Conservation (phyloP, 2,113 vertebrate species). For the Redunca redunca region DNA sequence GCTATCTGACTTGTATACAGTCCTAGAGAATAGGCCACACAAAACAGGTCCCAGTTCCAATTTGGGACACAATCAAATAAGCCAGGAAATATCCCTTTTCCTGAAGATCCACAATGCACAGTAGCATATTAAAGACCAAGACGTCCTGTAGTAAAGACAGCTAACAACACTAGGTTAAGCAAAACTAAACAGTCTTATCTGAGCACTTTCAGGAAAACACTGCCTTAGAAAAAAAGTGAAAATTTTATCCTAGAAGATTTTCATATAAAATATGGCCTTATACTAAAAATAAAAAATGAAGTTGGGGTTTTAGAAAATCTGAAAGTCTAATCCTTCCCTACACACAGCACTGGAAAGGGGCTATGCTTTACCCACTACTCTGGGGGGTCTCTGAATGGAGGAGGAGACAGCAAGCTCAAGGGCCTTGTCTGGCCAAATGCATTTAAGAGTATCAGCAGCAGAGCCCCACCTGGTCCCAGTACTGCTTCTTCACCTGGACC, state of each 20-base stretch:
- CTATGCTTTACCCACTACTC: background rate
- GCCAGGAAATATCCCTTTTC: background rate
- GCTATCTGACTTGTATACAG: background rate
- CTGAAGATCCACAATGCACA: background rate
- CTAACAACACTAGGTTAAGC: background rate
- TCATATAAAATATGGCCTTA: background rate
- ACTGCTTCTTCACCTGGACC: background rate
- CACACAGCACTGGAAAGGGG: background rate
- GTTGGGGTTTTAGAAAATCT: background rate
- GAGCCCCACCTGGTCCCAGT: background rate
- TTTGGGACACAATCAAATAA: background rate
- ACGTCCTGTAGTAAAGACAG: background rate
- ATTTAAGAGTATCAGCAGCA: background rate
- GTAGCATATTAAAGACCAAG: background rate
- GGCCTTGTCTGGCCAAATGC: background rate
- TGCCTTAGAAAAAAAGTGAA: background rate
- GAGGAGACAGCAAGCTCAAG: background rate
- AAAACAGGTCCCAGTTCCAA: background rate
- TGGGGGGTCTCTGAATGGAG: background rate
- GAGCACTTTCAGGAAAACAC: background rate
- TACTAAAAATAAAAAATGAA: slow-evolving; percentile 18
- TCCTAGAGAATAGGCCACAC: background rate
- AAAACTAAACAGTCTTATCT: background rate
- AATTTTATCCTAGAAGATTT: slow-evolving; percentile 22
- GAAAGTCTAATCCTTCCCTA: background rate